Percentiles rank a stretch among this genome's conserved stretches.
phyloP scores from a whole-genome alignment of 2,888 invertebrate genomes.

The Chymomyza caudatula region DNA sequence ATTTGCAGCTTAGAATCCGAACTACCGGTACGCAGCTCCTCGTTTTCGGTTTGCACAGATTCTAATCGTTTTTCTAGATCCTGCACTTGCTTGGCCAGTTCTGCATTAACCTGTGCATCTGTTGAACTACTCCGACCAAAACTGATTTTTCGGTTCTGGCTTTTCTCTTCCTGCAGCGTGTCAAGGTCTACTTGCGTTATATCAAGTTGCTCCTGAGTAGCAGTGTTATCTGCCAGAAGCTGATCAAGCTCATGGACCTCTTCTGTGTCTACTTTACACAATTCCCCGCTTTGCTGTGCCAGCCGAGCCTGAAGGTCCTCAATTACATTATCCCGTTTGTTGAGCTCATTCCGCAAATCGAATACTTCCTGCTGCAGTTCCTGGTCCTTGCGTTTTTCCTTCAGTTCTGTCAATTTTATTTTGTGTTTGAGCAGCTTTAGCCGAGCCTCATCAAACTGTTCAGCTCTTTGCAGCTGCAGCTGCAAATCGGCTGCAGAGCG shows the following conservation, averaged over 20 bases:
- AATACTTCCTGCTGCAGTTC: slow-evolving; percentile 62
- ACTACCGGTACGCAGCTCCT: slow-evolving; percentile 20
- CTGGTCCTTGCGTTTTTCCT: slow-evolving; percentile 67
- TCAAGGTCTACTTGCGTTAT: slow-evolving; percentile 15
- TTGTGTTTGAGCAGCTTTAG: slow-evolving; percentile 74
- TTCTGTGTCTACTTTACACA: slow-evolving; percentile 83
- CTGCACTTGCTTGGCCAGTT: slow-evolving; percentile 73
- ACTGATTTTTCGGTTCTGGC: neutral
- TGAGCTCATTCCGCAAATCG: slow-evolving; percentile 48
- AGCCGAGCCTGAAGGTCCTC: slow-evolving; percentile 81
- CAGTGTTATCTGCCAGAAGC: slow-evolving; percentile 28
- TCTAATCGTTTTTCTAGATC: slow-evolving; percentile 51
- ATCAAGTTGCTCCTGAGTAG: slow-evolving; percentile 74
- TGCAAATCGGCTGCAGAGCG: slow-evolving; percentile 75
- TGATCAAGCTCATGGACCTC: slow-evolving; percentile 9
- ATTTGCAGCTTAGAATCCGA: slow-evolving; percentile 79
- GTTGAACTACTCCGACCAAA: slow-evolving; percentile 23
- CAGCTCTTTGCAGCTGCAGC: slow-evolving; percentile 39
- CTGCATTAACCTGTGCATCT: slow-evolving; percentile 61
- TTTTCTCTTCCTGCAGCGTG: slow-evolving; percentile 1
- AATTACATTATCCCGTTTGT: slow-evolving; percentile 83
- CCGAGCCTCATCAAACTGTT: slow-evolving; percentile 75
- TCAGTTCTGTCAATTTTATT: slow-evolving; percentile 63
- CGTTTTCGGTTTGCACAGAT: slow-evolving; percentile 25
- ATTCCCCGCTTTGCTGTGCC: slow-evolving; percentile 79